Conservation (phyloP, 2,888 invertebrate genomes). For the Amphipyra tragopoginis region DNA sequence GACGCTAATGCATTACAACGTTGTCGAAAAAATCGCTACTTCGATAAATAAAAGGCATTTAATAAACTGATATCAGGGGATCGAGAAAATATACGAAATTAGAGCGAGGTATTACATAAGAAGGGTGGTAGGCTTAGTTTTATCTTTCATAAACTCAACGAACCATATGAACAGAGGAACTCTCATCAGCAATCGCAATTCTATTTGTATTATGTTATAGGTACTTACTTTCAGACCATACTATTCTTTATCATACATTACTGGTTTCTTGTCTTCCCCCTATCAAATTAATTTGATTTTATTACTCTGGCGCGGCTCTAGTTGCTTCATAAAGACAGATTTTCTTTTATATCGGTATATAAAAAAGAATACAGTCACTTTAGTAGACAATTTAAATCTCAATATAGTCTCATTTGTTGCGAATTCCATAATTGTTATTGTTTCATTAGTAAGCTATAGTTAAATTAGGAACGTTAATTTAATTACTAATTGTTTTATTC, state of each 20-base stretch:
- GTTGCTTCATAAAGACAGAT: constrained; percentile 18
- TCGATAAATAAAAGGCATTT: constrained; percentile 32
- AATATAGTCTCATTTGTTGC: constrained; percentile 37
- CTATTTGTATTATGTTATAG: constrained; percentile 22
- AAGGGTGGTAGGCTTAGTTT: constrained; percentile 16
- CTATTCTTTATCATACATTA: constrained; percentile 26
- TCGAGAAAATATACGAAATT: constrained; percentile 21
- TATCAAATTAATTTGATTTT: constrained; percentile 37
- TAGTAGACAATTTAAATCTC: constrained; percentile 13
- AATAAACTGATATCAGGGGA: constrained; percentile 21
- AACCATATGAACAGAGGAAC: constrained; percentile 20
- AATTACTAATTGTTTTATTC: constrained; percentile 23
- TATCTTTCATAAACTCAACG: constrained; percentile 20
- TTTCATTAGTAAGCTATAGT: constrained; percentile 23
- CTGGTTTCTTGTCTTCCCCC: constrained; percentile 10
- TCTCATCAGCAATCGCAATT: constrained; percentile 16
- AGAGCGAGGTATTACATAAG: constrained; percentile 5
- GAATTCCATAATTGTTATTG: constrained; percentile 35
- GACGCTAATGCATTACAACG: constrained; percentile 30
- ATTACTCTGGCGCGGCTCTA: constrained; percentile 21
- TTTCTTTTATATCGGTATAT: constrained; percentile 22
- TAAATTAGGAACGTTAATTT: constrained; percentile 50
- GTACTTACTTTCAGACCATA: constrained; percentile 39
- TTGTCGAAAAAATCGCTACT: constrained; percentile 18
- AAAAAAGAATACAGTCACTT: constrained; percentile 14